phyloP scores from a whole-genome alignment of 2,797 vertebrate species.

The Cuculus canorus region DNA sequence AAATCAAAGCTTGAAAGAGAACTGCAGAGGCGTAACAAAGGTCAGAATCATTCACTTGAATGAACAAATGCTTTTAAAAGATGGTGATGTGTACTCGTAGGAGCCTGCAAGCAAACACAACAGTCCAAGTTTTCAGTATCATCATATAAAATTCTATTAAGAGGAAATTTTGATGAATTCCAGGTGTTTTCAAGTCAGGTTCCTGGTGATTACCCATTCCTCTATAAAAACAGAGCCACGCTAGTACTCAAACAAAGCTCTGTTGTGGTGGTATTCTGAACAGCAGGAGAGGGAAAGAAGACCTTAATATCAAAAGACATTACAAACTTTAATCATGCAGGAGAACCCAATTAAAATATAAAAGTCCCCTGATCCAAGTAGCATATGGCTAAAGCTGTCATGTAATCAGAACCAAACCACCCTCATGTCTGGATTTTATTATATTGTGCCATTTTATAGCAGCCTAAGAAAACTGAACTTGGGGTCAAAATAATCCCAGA shows the following conservation, averaged over 20 bases:
- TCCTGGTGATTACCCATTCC: neutral
- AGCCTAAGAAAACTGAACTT: neutral
- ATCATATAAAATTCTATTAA: neutral
- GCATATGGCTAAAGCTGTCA: neutral
- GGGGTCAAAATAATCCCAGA: neutral
- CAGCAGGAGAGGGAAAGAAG: neutral
- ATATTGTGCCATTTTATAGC: neutral
- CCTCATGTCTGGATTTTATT: neutral
- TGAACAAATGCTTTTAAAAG: neutral
- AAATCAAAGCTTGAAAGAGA: slow-evolving; percentile 6
- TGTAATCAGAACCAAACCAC: neutral
- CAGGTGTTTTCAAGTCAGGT: neutral
- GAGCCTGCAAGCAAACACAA: neutral
- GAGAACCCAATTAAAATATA: neutral
- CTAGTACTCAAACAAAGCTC: neutral
- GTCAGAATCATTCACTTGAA: neutral
- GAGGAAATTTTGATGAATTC: neutral
- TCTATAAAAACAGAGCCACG: neutral
- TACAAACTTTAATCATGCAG: neutral
- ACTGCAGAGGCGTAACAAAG: neutral
- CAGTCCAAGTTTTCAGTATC: neutral
- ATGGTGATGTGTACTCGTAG: neutral
- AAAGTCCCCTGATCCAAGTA: neutral
- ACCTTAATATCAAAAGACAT: neutral
- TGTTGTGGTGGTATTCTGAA: neutral